These are phyloP conservation scores for Trachurus trachurus DNA, from an alignment of 2,797 vertebrate genomes.

Conservation along the genomic window DNA sequence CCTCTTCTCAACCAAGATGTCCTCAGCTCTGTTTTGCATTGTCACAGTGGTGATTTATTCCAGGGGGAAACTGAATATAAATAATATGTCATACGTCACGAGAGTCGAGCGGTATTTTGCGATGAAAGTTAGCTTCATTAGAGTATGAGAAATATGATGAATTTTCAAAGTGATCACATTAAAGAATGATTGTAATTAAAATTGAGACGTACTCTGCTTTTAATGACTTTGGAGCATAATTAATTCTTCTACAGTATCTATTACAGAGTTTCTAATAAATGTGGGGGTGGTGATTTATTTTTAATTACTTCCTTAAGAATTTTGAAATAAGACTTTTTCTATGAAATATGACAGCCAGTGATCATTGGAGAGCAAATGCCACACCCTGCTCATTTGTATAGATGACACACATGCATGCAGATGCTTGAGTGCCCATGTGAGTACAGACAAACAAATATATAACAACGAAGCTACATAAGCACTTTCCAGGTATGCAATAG, in stretches of 20 bases:
- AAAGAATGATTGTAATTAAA: conserved; percentile 81
- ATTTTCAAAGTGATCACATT: conserved; percentile 71
- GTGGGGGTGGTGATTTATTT: conserved; percentile 79
- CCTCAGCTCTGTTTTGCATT: conserved; percentile 77
- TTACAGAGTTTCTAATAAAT: conserved; percentile 75
- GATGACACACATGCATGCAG: conserved; percentile 39
- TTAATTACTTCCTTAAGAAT: conserved; percentile 75
- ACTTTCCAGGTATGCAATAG: neutral
- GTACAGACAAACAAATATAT: conserved; percentile 26
- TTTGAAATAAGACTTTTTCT: conserved; percentile 70
- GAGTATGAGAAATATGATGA: conserved; percentile 71
- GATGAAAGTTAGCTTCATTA: conserved; percentile 71
- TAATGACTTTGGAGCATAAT: conserved; percentile 81
- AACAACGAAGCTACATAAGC: neutral
- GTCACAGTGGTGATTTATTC: conserved; percentile 78
- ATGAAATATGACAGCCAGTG: conserved; percentile 75
- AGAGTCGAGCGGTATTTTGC: conserved; percentile 55
- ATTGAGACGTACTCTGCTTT: conserved; percentile 71
- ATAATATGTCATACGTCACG: conserved; percentile 69
- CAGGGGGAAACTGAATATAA: conserved; percentile 53
- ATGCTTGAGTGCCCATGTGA: conserved; percentile 8
- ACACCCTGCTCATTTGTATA: conserved; percentile 69
- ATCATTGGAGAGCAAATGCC: conserved; percentile 51
- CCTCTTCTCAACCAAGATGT: conserved; percentile 78
- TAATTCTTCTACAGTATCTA: conserved; percentile 78